Evolutionary conservation across 2,888 invertebrate genomes (phyloP).

Genomic region (Carabus problematicus): DNA sequence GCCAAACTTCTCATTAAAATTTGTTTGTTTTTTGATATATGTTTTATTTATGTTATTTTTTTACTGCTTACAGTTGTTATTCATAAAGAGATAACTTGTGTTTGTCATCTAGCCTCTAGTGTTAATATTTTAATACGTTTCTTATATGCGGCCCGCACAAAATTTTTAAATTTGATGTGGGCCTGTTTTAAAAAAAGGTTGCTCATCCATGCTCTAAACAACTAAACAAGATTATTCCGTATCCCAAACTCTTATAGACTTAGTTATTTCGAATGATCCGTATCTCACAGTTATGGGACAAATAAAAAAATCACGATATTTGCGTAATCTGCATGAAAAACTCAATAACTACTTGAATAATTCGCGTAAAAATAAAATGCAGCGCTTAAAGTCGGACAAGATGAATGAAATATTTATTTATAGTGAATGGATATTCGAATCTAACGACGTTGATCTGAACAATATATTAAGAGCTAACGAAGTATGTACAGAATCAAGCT

Average conservation of each 20-base stretch:
- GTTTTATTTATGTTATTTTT: no score
- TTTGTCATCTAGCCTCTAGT: no score
- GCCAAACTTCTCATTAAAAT: no score
- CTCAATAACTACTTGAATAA: slow-evolving; percentile 3
- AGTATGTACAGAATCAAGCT: neutral
- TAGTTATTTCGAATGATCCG: slow-evolving; percentile 6
- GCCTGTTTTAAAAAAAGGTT: no score
- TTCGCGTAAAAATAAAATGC: neutral
- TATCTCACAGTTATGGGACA: slow-evolving; percentile 3
- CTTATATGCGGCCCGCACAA: no score
- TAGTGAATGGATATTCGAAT: neutral
- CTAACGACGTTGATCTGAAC: neutral
- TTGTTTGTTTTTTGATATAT: no score
- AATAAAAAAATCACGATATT: slow-evolving; percentile 1
- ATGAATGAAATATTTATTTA: neutral
- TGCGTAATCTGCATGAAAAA: neutral
- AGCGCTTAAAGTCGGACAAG: neutral
- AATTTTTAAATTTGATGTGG: no score
- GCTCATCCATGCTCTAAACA: no score
- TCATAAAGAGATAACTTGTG: no score
- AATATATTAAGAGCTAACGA: neutral
- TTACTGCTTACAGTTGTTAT: no score
- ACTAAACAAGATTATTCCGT: no score
- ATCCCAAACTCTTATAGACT: neutral
- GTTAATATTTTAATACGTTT: no score